These are phyloP conservation scores for Agonum fuliginosum DNA, from an alignment of 2,888 invertebrate genomes.

Conservation along the genomic window DNA sequence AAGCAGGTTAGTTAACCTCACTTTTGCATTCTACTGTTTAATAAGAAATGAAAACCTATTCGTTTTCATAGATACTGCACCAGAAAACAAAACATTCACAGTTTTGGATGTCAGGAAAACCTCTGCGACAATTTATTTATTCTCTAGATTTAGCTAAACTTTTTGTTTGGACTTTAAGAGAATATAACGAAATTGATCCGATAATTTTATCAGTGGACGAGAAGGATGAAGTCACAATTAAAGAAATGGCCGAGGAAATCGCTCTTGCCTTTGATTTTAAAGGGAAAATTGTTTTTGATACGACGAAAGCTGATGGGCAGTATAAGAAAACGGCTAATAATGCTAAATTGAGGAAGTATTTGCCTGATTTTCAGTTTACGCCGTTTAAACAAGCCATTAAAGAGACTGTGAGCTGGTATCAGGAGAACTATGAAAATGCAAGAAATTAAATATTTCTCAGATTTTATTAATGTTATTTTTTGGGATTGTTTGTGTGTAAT, in stretches of 20 bases:
- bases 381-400: constrained; percentile 89
- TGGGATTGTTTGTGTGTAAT: constrained; percentile 29
- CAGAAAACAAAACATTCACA: constrained; percentile 79
- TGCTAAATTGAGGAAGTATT: constrained; percentile 84
- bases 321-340: constrained; percentile 99
- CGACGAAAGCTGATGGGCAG: constrained; percentile 95
- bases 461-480: constrained; percentile 22
- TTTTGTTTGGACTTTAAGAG: constrained; percentile 92
- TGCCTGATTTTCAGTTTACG: constrained; percentile 93
- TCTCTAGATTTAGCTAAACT: constrained; percentile 93
- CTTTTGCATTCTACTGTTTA: too few relatives aligned
- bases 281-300: constrained; percentile 87
- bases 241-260: constrained; percentile 89
- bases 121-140: constrained; percentile 97
- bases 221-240: constrained; percentile 92
- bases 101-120: constrained; percentile 95
- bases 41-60: too few relatives aligned
- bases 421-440: constrained; percentile 83
- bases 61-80: constrained; percentile 67
- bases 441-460: constrained; percentile 74
- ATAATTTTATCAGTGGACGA: constrained; percentile 98
- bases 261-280: constrained; percentile 87
- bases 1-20: constrained; percentile 71
- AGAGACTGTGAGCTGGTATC: constrained; percentile 93
- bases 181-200: constrained; percentile 93